phyloP scores from a whole-genome alignment of 1,140 invertebrate genomes.

The Aphidius ervi region DNA sequence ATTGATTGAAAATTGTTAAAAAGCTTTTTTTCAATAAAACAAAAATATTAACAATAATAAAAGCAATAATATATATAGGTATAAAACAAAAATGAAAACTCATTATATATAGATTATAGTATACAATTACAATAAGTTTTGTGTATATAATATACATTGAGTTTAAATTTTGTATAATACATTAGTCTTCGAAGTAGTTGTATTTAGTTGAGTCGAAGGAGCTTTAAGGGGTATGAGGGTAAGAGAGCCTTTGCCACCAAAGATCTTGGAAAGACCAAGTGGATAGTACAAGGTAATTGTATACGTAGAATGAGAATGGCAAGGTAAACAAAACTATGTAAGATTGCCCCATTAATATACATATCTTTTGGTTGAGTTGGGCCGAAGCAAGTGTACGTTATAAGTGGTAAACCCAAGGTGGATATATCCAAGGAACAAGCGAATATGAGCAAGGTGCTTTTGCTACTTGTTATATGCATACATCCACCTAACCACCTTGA shows the following conservation, averaged over 20 bases:
- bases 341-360: slow-evolving; percentile 57
- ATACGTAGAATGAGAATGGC: slow-evolving; percentile 52
- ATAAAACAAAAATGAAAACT: no score
- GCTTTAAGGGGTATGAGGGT: slow-evolving; percentile 7
- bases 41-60: no score
- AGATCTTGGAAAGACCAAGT: slow-evolving; percentile 23
- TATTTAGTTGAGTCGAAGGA: no score
- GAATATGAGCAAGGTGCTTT: slow-evolving; percentile 18
- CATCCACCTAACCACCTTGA: neutral
- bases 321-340: slow-evolving; percentile 58
- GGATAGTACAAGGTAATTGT: slow-evolving; percentile 48
- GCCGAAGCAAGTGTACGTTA: slow-evolving; percentile 16
- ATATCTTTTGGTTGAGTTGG: slow-evolving; percentile 53
- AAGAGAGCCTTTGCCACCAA: slow-evolving; percentile 14
- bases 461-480: slow-evolving; percentile 2
- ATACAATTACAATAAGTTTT: no score
- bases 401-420: neutral
- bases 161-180: no score
- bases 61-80: no score
- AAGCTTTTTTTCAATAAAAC: no score
- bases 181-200: no score
- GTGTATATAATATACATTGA: no score
- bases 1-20: no score
- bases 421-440: slow-evolving; percentile 23
- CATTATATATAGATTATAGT: no score